Percentiles rank a stretch among this genome's conserved stretches.
Conservation (phyloP, 2,113 vertebrate genomes). For the Thomomys bottae region DNA sequence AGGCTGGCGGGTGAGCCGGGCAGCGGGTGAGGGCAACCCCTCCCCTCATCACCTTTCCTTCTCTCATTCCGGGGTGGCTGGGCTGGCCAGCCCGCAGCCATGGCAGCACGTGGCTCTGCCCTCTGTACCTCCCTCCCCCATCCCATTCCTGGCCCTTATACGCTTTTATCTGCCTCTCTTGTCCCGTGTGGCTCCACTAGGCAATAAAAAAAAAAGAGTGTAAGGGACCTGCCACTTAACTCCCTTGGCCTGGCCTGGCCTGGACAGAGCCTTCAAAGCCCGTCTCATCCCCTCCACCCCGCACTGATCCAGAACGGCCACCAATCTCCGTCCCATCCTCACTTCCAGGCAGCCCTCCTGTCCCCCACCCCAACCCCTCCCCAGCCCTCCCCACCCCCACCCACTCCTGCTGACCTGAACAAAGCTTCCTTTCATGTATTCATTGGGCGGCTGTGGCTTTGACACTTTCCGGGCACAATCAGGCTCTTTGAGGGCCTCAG, state of each 20-base stretch:
- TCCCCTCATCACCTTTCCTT: background rate
- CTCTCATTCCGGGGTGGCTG: background rate
- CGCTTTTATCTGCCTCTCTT: background rate
- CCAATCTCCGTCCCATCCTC: constrained; percentile 59
- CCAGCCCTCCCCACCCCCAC: too few relatives aligned
- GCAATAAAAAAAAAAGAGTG: background rate
- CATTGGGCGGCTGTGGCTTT: constrained; percentile 31
- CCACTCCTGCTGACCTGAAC: constrained; percentile 64
- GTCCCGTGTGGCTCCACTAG: background rate
- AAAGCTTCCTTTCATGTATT: constrained; percentile 83
- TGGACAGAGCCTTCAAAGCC: background rate
- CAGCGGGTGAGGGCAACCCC: background rate
- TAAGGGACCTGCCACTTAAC: background rate
- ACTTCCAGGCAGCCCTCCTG: constrained; percentile 79
- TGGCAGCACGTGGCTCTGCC: background rate
- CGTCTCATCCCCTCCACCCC: background rate
- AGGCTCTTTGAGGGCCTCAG: constrained; percentile 77
- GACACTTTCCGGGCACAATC: constrained; percentile 81
- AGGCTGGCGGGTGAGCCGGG: background rate
- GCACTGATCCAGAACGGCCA: background rate
- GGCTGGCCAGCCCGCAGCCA: background rate
- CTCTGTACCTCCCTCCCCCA: background rate
- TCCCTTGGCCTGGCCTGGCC: background rate
- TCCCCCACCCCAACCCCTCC: constrained; percentile 47
- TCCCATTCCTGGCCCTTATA: background rate